These are phyloP conservation scores for Psittacula cyanocephala DNA, from an alignment of 2,113 vertebrate species.

Conservation along the genomic window DNA sequence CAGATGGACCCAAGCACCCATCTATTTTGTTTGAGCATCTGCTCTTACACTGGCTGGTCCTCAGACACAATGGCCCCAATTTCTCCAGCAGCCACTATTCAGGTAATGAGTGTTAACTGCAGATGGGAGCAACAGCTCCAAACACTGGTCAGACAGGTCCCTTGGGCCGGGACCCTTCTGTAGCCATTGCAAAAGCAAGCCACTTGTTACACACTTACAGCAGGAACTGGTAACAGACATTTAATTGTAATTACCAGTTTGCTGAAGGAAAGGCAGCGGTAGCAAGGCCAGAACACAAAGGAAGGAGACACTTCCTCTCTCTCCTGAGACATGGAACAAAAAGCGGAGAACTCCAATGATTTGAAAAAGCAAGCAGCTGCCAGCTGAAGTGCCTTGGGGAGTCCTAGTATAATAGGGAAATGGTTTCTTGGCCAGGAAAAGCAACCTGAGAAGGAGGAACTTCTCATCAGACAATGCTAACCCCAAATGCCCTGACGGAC, in stretches of 20 bases:
- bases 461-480: neutral
- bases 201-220: neutral
- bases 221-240: neutral
- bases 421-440: neutral
- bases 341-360: neutral
- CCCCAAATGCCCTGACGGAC: neutral
- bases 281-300: neutral
- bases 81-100: neutral
- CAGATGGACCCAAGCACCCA: neutral
- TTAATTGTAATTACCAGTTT: neutral
- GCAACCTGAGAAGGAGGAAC: neutral
- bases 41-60: neutral
- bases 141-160: neutral
- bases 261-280: neutral
- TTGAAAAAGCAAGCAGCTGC: accelerated
- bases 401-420: neutral
- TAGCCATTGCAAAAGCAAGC: neutral
- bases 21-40: neutral
- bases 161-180: neutral
- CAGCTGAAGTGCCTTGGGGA: accelerated
- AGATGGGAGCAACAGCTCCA: neutral
- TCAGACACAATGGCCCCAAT: neutral
- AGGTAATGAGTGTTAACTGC: neutral
- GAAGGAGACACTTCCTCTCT: neutral
- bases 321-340: neutral